Conservation (phyloP, 2,113 vertebrate genomes). For the Neodon shergylaensis region DNA sequence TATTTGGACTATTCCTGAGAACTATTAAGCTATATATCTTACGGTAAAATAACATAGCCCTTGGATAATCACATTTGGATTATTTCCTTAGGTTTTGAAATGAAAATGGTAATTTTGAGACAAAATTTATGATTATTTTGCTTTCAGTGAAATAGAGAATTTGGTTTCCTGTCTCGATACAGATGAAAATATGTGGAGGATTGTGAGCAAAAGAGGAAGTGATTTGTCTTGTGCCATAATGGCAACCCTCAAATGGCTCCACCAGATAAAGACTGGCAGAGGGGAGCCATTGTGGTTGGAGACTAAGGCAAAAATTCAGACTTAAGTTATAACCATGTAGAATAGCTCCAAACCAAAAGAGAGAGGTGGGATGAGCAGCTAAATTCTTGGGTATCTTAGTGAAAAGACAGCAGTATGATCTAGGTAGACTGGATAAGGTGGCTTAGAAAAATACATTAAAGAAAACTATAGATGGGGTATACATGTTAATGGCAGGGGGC, state of each 20-base stretch:
- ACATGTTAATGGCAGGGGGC: too few relatives aligned
- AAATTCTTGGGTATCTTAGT: not conserved
- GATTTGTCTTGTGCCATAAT: not conserved
- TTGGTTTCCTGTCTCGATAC: slow-evolving; percentile 2
- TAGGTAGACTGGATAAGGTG: not conserved
- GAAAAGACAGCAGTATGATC: not conserved
- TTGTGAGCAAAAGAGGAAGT: not conserved
- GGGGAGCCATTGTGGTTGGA: not conserved
- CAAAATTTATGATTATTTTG: not conserved
- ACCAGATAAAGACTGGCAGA: not conserved
- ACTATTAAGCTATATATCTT: not conserved
- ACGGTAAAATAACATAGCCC: not conserved
- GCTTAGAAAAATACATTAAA: not conserved
- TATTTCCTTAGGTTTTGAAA: slow-evolving; percentile 31
- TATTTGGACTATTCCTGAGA: not conserved
- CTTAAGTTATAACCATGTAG: not conserved
- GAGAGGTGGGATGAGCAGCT: not conserved
- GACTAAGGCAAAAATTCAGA: not conserved
- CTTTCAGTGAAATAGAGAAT: not conserved
- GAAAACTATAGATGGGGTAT: not conserved
- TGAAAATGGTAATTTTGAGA: not conserved
- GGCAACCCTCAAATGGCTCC: not conserved
- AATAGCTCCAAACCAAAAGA: not conserved
- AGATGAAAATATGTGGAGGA: not conserved
- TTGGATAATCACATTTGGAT: not conserved